Conservation (phyloP, 1,140 invertebrate species). For the Wiebesia pumilae region DNA sequence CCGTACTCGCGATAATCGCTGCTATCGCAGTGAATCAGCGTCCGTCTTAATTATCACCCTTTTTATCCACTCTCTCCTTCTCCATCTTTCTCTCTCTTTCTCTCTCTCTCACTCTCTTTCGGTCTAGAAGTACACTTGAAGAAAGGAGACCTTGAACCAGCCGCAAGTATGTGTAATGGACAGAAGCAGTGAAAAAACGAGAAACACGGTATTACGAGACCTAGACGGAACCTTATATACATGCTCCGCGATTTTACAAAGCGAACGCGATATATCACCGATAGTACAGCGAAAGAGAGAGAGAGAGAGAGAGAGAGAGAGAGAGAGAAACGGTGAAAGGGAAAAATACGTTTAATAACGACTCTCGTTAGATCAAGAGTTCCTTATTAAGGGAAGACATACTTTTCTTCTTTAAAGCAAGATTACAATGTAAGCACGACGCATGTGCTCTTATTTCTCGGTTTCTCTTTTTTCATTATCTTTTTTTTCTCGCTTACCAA, state of each 20-base stretch:
- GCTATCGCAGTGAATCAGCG: slow-evolving; percentile 65
- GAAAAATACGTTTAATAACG: slow-evolving; percentile 48
- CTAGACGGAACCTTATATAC: not conserved
- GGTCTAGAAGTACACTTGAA: not conserved
- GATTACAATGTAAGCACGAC: slow-evolving; percentile 34
- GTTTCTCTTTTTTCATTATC: not conserved
- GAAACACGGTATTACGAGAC: slow-evolving; percentile 5
- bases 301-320: too few species aligned
- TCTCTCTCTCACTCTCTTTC: not conserved
- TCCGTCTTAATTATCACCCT: slow-evolving; percentile 69
- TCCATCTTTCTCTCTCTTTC: too few species aligned
- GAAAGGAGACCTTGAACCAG: not conserved
- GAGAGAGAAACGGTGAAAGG: not conserved
- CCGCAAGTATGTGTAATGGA: slow-evolving; percentile 2
- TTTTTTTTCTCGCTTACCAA: not conserved
- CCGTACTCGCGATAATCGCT: slow-evolving; percentile 59
- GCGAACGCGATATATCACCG: slow-evolving; percentile 34
- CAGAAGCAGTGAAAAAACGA: slow-evolving; percentile 3
- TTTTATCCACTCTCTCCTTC: slow-evolving; percentile 32
- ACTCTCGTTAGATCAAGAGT: slow-evolving; percentile 7
- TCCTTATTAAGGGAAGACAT: slow-evolving; percentile 35
- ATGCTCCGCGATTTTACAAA: not conserved
- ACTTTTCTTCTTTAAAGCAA: not conserved
- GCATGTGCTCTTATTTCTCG: slow-evolving; percentile 10
- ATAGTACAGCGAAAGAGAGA: not conserved